Evolutionary conservation across 53 echinoderm and acorn worm species (phyloP).

Genomic region (Hippasteria phrygiana): DNA sequence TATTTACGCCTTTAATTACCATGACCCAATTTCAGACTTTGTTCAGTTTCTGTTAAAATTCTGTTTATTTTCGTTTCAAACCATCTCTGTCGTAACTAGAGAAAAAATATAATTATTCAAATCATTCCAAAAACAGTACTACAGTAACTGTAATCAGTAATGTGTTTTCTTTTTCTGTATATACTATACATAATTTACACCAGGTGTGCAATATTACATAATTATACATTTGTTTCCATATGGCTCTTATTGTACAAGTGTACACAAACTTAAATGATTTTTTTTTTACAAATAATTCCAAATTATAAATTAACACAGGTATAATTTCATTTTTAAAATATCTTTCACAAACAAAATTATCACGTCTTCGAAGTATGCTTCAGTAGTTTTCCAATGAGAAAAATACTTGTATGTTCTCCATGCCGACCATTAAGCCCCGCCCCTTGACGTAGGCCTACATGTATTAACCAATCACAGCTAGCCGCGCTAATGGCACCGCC

Average conservation of each 20-base stretch:
- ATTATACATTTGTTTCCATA: conserved; percentile 51
- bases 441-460: too few relatives aligned
- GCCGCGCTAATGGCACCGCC: too few relatives aligned
- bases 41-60: too few relatives aligned
- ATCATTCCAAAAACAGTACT: conserved; percentile 40
- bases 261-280: too few relatives aligned
- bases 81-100: conserved; percentile 3
- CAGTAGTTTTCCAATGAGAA: too few relatives aligned
- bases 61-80: background rate
- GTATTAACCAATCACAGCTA: too few relatives aligned
- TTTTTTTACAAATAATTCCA: conserved; percentile 16
- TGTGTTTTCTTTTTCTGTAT: conserved; percentile 11
- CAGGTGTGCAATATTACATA: conserved; percentile 40
- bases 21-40: too few relatives aligned
- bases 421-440: too few relatives aligned
- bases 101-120: conserved; percentile 52
- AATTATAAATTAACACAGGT: conserved; percentile 3
- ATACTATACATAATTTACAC: conserved; percentile 46
- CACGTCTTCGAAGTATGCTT: too few relatives aligned
- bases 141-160: conserved; percentile 5
- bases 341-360: background rate
- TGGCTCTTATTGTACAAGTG: conserved; percentile 29
- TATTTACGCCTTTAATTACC: too few relatives aligned
- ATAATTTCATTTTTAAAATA: conserved; percentile 6
- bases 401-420: background rate